phyloP scores from a whole-genome alignment of 2,113 vertebrate species.

The Rhodinocichla rosea region DNA sequence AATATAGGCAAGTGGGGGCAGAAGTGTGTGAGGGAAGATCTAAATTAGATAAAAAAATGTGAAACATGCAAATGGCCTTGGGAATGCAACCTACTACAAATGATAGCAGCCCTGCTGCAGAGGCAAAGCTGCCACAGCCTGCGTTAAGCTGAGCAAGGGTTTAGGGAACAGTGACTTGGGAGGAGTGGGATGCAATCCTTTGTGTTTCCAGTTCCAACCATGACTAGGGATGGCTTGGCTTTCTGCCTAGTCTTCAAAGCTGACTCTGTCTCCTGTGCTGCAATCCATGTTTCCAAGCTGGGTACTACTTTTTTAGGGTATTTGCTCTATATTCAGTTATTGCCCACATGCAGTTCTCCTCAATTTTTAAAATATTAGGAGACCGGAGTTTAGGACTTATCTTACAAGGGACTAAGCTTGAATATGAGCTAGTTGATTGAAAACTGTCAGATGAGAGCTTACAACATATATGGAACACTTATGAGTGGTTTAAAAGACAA shows the following conservation, averaged over 20 bases:
- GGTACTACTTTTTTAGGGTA: background rate
- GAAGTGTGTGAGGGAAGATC: background rate
- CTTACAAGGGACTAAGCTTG: background rate
- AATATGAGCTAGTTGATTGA: background rate
- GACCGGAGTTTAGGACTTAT: background rate
- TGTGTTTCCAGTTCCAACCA: background rate
- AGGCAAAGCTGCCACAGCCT: background rate
- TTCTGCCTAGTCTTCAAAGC: background rate
- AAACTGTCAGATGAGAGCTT: background rate
- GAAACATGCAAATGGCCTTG: background rate
- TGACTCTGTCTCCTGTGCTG: background rate
- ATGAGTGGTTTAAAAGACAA: background rate
- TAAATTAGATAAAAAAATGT: constrained; percentile 1
- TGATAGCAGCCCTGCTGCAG: background rate
- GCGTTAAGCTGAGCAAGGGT: background rate
- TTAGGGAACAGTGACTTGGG: background rate
- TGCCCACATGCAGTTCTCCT: background rate
- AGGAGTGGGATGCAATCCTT: background rate
- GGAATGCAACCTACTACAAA: background rate
- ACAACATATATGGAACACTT: background rate
- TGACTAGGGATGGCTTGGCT: background rate
- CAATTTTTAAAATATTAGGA: background rate
- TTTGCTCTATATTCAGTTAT: background rate
- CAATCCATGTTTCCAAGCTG: background rate
- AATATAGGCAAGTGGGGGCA: background rate